phyloP scores from a whole-genome alignment of 2,113 vertebrate species.

The Cyphomyrus discorhynchus region DNA sequence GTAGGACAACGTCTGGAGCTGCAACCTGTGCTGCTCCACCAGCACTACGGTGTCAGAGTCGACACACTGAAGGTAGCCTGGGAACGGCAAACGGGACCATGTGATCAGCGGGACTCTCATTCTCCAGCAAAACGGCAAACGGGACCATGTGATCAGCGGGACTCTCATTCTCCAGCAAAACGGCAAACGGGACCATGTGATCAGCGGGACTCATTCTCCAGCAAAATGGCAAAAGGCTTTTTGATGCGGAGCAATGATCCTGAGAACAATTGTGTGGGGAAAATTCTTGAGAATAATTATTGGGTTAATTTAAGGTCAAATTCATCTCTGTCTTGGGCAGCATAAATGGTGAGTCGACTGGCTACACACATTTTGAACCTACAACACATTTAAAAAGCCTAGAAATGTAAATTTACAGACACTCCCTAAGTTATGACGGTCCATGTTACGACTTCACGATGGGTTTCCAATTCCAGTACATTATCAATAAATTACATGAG shows the following conservation, averaged over 20 bases:
- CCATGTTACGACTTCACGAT: background rate
- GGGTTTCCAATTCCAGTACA: background rate
- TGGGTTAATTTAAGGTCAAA: background rate
- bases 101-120: background rate
- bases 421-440: background rate
- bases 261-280: background rate
- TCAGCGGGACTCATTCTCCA: background rate
- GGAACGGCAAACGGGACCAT: background rate
- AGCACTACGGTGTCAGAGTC: conserved; percentile 55
- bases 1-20: conserved; percentile 75
- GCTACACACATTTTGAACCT: background rate
- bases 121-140: background rate
- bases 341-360: background rate
- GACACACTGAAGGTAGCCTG: conserved; percentile 78
- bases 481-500: background rate
- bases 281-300: background rate
- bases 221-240: background rate
- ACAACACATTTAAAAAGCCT: background rate
- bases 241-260: background rate
- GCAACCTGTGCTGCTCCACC: conserved; percentile 59
- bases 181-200: background rate
- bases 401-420: background rate
- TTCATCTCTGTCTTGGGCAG: background rate
- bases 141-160: background rate
- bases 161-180: background rate